Percentiles rank a stretch among this genome's conserved stretches.
Conservation (phyloP, 1,140 invertebrate species). For the Euwallacea fornicatus region DNA sequence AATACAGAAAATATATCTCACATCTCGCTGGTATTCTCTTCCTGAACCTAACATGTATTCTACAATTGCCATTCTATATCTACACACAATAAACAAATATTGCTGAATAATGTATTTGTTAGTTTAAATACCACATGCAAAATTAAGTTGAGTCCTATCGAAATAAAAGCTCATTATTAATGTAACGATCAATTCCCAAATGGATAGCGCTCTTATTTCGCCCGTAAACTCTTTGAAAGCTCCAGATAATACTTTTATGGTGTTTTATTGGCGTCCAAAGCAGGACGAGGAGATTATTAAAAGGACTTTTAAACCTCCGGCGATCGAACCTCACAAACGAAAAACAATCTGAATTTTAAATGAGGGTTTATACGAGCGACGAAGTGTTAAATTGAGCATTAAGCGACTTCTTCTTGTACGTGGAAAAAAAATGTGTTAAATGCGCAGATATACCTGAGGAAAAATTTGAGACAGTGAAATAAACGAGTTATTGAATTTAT, state of each 20-base stretch:
- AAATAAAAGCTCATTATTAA: too few species aligned
- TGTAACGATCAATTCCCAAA: slow-evolving; percentile 5
- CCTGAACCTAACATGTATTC: too few species aligned
- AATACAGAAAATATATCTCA: too few species aligned
- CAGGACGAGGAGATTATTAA: slow-evolving; percentile 4
- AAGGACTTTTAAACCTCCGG: neutral
- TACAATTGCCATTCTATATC: too few species aligned
- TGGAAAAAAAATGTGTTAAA: too few species aligned
- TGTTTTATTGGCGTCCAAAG: slow-evolving; percentile 3
- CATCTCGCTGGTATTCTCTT: too few species aligned
- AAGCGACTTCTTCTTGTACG: neutral
- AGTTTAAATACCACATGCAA: too few species aligned
- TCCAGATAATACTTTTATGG: neutral
- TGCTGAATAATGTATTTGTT: too few species aligned
- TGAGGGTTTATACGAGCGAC: neutral
- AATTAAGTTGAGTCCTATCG: too few species aligned
- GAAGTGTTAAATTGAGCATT: slow-evolving; percentile 1
- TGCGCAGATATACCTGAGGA: too few species aligned
- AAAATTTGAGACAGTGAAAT: too few species aligned
- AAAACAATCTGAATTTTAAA: slow-evolving; percentile 4
- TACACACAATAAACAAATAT: too few species aligned
- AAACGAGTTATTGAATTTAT: neutral
- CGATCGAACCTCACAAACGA: neutral
- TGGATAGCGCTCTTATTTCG: neutral
- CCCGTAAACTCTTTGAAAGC: neutral